phyloP scores from a whole-genome alignment of 2,888 invertebrate species.

The Spilarctia lutea region DNA sequence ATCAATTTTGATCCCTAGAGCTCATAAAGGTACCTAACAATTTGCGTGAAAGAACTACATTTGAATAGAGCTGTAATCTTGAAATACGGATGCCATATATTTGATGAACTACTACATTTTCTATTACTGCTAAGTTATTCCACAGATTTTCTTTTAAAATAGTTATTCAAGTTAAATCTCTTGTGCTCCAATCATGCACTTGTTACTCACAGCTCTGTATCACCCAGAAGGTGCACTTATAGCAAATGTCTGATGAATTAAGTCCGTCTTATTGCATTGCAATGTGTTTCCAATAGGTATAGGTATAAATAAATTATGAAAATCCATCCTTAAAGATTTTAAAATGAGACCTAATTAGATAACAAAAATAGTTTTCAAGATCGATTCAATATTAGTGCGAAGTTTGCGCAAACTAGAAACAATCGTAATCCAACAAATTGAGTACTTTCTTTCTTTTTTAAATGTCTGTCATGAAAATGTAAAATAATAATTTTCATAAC shows the following conservation, averaged over 20 bases:
- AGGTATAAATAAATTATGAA: no score
- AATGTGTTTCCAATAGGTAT: no score
- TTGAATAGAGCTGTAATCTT: no score
- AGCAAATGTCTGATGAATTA: no score
- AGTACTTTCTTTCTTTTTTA: neutral
- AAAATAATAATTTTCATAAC: neutral
- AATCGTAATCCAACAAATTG: neutral
- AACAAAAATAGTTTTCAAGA: no score
- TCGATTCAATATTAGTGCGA: neutral
- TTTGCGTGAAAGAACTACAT: neutral
- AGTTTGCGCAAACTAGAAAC: neutral
- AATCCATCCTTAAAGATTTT: no score
- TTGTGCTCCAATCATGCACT: no score
- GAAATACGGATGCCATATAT: neutral
- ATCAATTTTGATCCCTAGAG: neutral
- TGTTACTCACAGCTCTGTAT: no score
- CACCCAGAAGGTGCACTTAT: no score
- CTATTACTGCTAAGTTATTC: neutral
- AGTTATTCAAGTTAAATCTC: no score
- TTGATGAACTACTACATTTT: neutral
- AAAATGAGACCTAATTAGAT: no score
- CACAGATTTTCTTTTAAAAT: neutral
- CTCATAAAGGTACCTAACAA: neutral
- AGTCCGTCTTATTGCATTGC: no score
- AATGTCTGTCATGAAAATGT: neutral